Evolutionary conservation across 2,888 invertebrate genomes (phyloP).

Genomic region (Malachius bipustulatus): DNA sequence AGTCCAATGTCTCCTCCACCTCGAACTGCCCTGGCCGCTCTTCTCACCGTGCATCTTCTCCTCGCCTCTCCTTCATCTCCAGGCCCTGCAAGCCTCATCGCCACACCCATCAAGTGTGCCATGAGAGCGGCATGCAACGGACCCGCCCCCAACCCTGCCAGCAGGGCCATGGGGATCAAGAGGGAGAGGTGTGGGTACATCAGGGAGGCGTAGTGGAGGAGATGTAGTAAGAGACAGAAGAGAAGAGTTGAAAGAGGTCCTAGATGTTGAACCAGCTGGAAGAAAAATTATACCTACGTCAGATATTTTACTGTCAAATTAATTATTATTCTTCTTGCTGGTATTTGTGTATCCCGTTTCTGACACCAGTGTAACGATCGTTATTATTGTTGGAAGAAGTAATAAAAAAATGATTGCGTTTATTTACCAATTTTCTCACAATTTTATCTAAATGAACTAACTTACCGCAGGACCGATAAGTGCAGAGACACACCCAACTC

Average conservation of each 20-base stretch:
- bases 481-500: conserved; percentile 47
- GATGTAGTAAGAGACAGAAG: conserved; percentile 39
- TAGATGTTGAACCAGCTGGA: conserved; percentile 41
- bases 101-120: conserved; percentile 37
- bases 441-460: no score
- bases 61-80: conserved; percentile 36
- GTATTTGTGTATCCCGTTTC: no score
- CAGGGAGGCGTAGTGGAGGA: conserved; percentile 48
- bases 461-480: conserved; percentile 41
- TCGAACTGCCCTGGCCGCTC: conserved; percentile 43
- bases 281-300: no score
- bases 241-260: conserved; percentile 41
- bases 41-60: conserved; percentile 35
- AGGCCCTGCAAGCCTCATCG: conserved; percentile 35
- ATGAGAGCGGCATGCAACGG: conserved; percentile 29
- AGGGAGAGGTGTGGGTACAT: conserved; percentile 43
- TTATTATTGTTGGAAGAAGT: no score
- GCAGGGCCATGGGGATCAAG: conserved; percentile 41
- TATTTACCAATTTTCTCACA: no score
- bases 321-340: no score
- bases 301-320: no score
- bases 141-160: conserved; percentile 48
- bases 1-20: conserved; percentile 46
- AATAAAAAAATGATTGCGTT: no score
- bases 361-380: no score